Evolutionary conservation across 1,140 invertebrate species (phyloP), one percentile per base, ranked within the genome.

Genomic region (Drosophila ironensis): DNA sequence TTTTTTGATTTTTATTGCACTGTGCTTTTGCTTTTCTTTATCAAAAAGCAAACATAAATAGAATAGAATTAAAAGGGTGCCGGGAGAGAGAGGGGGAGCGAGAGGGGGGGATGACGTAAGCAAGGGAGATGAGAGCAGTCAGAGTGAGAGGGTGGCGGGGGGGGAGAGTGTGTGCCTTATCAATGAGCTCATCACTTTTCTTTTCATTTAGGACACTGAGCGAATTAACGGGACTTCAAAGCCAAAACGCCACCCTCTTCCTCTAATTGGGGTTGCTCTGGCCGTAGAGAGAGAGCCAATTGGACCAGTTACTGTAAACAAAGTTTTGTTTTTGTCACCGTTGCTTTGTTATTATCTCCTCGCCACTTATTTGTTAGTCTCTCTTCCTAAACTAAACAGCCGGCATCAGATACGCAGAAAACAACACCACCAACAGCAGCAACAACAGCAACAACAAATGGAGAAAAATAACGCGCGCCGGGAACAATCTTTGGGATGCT

Each of bases 41-140:
- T 48, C 47, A 72, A 27, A 40, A 17, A 37, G 33, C 33, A 2
- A 25, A 42, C 11, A 19, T 6, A 61, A 24, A 38, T 38, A n/a
- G n/a, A n/a, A n/a, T n/a, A n/a, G n/a, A n/a, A n/a, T n/a, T n/a
- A n/a, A n/a, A n/a, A n/a, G n/a, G n/a, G 0, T 2, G 33, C 11
- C 14, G 7, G 1, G 24, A 3, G 37, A 52, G 27, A 56, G 57
- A 59, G 46, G 46, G 4, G 40, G 17, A 9, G 12, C 14, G 45
- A 9, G 28, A 33, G 41, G 38, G 50, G 50, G 37, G 72, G 8
- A 80, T 80, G 75, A 80, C 75, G 75, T 61, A 80, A 80, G 69
- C 50, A 56, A 48, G 11, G 24, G 19, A 19, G 41, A 24, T 41
- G 11, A 25, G 12, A 16, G 14, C 14, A 14, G 33, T 14, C 11